phyloP scores from a whole-genome alignment of 2,888 invertebrate genomes.

The Linyphia triangularis region DNA sequence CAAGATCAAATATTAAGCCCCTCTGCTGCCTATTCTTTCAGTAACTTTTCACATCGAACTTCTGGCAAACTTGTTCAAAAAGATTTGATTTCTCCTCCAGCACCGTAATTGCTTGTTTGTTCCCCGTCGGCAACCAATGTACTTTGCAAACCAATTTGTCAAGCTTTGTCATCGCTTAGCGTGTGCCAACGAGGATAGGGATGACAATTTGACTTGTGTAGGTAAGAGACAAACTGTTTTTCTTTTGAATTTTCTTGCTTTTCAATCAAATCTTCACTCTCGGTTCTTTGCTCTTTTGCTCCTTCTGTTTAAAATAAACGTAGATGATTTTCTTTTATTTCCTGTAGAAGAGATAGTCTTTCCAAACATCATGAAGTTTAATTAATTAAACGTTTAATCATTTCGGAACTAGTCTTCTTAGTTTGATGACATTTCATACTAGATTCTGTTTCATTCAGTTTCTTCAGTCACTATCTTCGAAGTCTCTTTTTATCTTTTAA shows the following conservation, averaged over 20 bases:
- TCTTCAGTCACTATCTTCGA: too few relatives aligned
- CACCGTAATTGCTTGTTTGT: conserved; percentile 49
- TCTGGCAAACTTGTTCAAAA: conserved; percentile 51
- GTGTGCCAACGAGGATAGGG: neutral
- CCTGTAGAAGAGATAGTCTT: too few relatives aligned
- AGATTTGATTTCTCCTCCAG: conserved; percentile 41
- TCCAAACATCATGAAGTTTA: too few relatives aligned
- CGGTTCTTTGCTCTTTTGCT: neutral
- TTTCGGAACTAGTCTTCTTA: too few relatives aligned
- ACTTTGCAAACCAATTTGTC: conserved; percentile 54
- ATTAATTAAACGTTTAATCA: too few relatives aligned
- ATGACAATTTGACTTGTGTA: conserved; percentile 21
- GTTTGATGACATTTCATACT: too few relatives aligned
- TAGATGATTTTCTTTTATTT: too few relatives aligned
- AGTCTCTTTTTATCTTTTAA: too few relatives aligned
- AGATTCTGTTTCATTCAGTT: too few relatives aligned
- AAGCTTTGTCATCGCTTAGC: conserved; percentile 62
- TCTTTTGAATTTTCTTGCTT: neutral
- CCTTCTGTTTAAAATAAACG: neutral
- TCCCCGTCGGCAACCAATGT: conserved; percentile 39
- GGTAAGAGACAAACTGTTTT: conserved; percentile 32
- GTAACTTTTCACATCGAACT: neutral
- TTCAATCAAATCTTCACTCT: neutral
- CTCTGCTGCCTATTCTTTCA: conserved; percentile 9
- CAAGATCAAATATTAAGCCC: conserved; percentile 51